phyloP scores from a whole-genome alignment of 2,797 vertebrate species.

The Thunnus albacares region DNA sequence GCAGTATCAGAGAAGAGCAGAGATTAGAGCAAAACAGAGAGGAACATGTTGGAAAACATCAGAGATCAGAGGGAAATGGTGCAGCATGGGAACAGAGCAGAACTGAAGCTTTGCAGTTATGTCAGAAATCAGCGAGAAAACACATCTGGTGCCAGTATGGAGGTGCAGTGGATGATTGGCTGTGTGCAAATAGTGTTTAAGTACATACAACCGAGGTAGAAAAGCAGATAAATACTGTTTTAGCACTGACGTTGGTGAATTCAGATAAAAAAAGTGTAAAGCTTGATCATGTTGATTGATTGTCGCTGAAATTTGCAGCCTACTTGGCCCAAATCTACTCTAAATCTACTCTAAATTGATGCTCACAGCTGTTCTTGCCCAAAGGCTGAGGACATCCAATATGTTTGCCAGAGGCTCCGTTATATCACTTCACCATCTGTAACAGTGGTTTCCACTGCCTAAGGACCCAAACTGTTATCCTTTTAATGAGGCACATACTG shows the following conservation, averaged over 20 bases:
- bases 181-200: neutral
- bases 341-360: slow-evolving; percentile 21
- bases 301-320: neutral
- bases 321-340: slow-evolving; percentile 22
- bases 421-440: slow-evolving; percentile 31
- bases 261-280: neutral
- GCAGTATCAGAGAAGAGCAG: neutral
- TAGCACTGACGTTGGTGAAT: slow-evolving; percentile 4
- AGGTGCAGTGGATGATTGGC: slow-evolving; percentile 19
- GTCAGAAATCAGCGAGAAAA: slow-evolving; percentile 38
- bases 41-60: slow-evolving; percentile 25
- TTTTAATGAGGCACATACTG: slow-evolving; percentile 58
- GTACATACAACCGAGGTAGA: neutral
- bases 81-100: slow-evolving; percentile 21
- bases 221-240: neutral
- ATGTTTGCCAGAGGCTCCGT: slow-evolving; percentile 25
- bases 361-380: slow-evolving; percentile 43
- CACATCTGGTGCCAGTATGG: slow-evolving; percentile 66
- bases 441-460: slow-evolving; percentile 15
- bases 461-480: slow-evolving; percentile 10
- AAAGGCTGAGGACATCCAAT: slow-evolving; percentile 24
- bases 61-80: slow-evolving; percentile 30
- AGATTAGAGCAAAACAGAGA: slow-evolving; percentile 21
- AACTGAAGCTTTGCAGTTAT: slow-evolving; percentile 25
- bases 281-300: slow-evolving; percentile 22